Evolutionary conservation across 2,797 vertebrate genomes (phyloP).

Genomic region (Austrolebias charrua): DNA sequence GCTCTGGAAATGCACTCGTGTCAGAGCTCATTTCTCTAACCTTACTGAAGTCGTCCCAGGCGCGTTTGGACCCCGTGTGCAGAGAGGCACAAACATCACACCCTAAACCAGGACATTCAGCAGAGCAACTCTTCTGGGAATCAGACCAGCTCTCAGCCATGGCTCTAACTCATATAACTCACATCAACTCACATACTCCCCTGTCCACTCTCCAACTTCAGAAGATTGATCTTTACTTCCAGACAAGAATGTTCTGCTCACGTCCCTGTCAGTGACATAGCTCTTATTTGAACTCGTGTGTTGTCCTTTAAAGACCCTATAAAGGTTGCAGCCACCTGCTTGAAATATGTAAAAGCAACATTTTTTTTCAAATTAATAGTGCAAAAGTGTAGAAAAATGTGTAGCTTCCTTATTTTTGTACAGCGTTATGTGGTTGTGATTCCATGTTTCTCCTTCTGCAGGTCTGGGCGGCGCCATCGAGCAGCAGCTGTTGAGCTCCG

Average conservation of each 20-base stretch:
- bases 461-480: too few species aligned
- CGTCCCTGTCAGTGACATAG: constrained; percentile 8
- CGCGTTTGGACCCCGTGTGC: constrained; percentile 30
- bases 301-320: constrained; percentile 7
- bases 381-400: neutral
- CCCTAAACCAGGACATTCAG: constrained; percentile 40
- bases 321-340: constrained; percentile 10
- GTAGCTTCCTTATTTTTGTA: too few species aligned
- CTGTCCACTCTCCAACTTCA: constrained; percentile 23
- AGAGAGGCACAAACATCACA: constrained; percentile 43
- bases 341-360: neutral
- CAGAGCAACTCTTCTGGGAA: constrained; percentile 33
- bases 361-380: neutral
- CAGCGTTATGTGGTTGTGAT: too few species aligned
- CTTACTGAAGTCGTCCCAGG: constrained; percentile 57
- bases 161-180: constrained; percentile 19
- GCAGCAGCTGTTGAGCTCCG: too few species aligned
- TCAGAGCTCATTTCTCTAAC: constrained; percentile 60
- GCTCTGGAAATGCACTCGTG: constrained; percentile 59
- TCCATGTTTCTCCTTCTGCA: too few species aligned
- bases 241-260: constrained; percentile 19
- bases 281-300: too few species aligned
- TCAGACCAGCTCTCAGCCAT: constrained; percentile 26
- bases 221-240: constrained; percentile 21
- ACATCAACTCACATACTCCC: constrained; percentile 7